Conservation (phyloP, 1,140 invertebrate species). For the Heliothis subflexa region DNA sequence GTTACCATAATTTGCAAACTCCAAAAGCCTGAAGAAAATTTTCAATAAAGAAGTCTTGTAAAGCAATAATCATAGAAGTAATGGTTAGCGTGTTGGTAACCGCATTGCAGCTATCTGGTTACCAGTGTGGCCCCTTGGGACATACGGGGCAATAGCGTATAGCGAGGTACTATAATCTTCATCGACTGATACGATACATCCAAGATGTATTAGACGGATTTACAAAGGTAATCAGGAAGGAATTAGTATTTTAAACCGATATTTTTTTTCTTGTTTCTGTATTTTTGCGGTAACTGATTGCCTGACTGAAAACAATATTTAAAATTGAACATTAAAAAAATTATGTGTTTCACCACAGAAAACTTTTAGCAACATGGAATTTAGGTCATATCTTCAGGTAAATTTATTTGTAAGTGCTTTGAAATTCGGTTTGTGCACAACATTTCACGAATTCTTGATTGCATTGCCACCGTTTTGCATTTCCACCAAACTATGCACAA, state of each 20-base stretch:
- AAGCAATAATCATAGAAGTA: slow-evolving; percentile 26
- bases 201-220: slow-evolving; percentile 16
- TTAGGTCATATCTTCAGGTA: neutral
- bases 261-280: no score
- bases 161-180: slow-evolving; percentile 18
- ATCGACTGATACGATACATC: slow-evolving; percentile 21
- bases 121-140: slow-evolving; percentile 28
- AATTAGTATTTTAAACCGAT: neutral
- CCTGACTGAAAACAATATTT: no score
- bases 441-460: slow-evolving; percentile 26
- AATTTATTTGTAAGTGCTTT: slow-evolving; percentile 8
- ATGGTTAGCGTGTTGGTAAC: slow-evolving; percentile 37
- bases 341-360: neutral
- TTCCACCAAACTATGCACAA: slow-evolving; percentile 34
- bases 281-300: no score
- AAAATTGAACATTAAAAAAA: no score
- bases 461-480: slow-evolving; percentile 33
- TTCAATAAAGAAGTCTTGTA: slow-evolving; percentile 30
- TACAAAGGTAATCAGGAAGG: neutral
- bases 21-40: neutral
- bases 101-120: slow-evolving; percentile 44
- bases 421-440: neutral
- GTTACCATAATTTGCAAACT: neutral
- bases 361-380: neutral
- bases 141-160: slow-evolving; percentile 28